phyloP scores from a whole-genome alignment of 1,140 invertebrate species.

The Polypedilum pembai region DNA sequence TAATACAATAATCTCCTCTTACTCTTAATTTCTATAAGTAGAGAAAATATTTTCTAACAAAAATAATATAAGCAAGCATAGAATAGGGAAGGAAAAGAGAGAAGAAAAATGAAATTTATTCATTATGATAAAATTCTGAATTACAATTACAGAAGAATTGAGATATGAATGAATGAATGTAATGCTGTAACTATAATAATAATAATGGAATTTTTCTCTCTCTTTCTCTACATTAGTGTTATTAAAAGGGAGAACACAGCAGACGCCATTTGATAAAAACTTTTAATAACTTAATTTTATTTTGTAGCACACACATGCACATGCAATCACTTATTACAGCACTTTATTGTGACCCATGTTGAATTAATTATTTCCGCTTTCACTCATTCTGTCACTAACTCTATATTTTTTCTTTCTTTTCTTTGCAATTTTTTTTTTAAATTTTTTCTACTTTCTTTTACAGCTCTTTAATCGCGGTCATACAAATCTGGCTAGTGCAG shows the following conservation, averaged over 20 bases:
- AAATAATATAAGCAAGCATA: neutral
- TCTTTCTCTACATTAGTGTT: neutral
- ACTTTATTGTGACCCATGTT: neutral
- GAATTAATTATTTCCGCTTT: slow-evolving; percentile 13
- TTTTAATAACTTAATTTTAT: slow-evolving; percentile 4
- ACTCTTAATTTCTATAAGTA: neutral
- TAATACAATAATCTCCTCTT: too few species aligned
- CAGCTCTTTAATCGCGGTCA: slow-evolving; percentile 30
- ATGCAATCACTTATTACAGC: neutral
- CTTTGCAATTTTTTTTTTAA: neutral
- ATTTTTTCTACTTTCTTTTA: slow-evolving; percentile 6
- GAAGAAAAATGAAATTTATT: slow-evolving; percentile 15
- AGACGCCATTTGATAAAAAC: slow-evolving; percentile 12
- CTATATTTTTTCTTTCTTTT: neutral
- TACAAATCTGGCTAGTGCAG: slow-evolving; percentile 28
- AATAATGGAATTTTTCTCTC: neutral
- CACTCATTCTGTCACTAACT: neutral
- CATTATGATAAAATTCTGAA: slow-evolving; percentile 4
- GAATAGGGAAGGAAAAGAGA: neutral
- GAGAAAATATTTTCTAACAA: neutral
- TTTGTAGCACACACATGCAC: neutral
- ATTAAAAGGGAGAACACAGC: neutral
- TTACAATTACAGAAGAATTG: slow-evolving; percentile 18
- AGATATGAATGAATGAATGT: slow-evolving; percentile 2
- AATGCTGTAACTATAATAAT: slow-evolving; percentile 3